Conservation (phyloP, 2,888 invertebrate genomes). For the Cephus pygmeus region DNA sequence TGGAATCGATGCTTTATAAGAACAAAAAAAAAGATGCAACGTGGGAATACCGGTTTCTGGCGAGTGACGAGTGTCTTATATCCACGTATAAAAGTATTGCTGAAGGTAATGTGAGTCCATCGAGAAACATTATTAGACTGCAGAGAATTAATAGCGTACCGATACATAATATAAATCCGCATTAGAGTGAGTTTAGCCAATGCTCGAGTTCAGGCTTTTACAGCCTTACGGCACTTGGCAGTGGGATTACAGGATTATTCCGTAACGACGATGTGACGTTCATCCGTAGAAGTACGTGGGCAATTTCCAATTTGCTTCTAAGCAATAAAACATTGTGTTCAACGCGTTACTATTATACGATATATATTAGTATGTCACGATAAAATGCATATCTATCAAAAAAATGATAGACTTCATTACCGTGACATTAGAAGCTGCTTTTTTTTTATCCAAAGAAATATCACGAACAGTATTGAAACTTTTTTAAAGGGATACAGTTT, state of each 20-base stretch:
- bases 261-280: not conserved
- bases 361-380: not conserved
- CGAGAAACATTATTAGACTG: not conserved
- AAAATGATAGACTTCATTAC: not conserved
- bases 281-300: not conserved
- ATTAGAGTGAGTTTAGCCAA: not conserved
- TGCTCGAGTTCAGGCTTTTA: not conserved
- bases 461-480: not conserved
- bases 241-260: not conserved
- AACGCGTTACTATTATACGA: not conserved
- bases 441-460: not conserved
- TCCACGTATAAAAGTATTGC: not conserved
- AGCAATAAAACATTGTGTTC: not conserved
- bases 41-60: not conserved
- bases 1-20: not conserved
- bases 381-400: not conserved
- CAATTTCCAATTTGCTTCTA: not conserved
- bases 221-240: not conserved
- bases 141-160: not conserved
- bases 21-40: not conserved
- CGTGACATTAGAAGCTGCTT: not conserved
- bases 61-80: not conserved
- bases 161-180: not conserved
- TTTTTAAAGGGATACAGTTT: not conserved
- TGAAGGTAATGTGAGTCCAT: not conserved